These are phyloP conservation scores for Calephelis perditalis DNA, from an alignment of 2,888 invertebrate genomes.

Conservation along the genomic window DNA sequence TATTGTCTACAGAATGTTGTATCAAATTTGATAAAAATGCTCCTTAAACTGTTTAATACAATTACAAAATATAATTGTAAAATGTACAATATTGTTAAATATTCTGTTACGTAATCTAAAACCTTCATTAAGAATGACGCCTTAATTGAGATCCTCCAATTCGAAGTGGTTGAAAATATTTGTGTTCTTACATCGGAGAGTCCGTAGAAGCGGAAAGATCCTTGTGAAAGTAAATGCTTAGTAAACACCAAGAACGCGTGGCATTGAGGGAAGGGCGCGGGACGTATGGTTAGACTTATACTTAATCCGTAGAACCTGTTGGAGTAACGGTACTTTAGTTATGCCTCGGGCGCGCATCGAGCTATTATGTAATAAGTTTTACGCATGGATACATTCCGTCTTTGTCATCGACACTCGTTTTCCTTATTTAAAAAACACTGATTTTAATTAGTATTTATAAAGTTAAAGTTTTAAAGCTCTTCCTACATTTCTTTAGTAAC, in stretches of 20 bases:
- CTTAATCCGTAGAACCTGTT: conserved; percentile 64
- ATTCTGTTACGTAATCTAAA: too few species aligned
- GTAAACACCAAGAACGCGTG: conserved; percentile 49
- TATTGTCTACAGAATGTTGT: too few species aligned
- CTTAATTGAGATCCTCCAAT: too few species aligned
- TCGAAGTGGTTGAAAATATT: too few species aligned
- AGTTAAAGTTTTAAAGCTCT: too few species aligned
- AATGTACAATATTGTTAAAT: too few species aligned
- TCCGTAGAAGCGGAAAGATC: conserved; percentile 10
- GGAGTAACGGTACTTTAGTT: conserved; percentile 64
- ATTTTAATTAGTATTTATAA: too few species aligned
- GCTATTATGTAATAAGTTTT: conserved; percentile 73
- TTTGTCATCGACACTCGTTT: conserved; percentile 5
- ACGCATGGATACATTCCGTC: conserved; percentile 40
- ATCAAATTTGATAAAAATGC: too few species aligned
- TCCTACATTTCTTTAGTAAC: too few species aligned
- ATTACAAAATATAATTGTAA: too few species aligned
- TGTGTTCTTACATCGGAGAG: not conserved
- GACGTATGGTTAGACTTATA: conserved; percentile 24
- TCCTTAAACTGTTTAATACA: too few species aligned
- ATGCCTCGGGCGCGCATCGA: conserved; percentile 58
- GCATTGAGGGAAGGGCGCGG: conserved; percentile 33
- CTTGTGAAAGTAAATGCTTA: conserved; percentile 66
- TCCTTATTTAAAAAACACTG: not conserved
- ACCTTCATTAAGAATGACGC: too few species aligned